Percentiles rank a stretch among this genome's conserved stretches.
Conservation (phyloP, 2,113 vertebrate species). For the Cyprinodon tularosa region DNA sequence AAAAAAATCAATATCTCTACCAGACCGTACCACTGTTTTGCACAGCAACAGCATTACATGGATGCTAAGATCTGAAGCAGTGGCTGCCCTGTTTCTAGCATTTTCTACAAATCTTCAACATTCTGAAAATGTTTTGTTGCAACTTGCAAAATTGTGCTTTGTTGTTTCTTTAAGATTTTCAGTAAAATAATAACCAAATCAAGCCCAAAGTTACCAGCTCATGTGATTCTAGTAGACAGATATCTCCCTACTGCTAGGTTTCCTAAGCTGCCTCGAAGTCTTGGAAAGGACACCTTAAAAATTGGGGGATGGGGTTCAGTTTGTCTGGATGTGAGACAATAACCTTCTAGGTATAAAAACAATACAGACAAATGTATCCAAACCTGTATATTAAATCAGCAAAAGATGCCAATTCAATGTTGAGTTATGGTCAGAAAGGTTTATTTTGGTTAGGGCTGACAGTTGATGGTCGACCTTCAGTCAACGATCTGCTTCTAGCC, state of each 20-base stretch:
- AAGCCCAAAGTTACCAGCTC: background rate
- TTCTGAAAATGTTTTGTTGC: background rate
- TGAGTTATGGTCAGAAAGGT: too few species aligned
- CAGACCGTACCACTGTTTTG: background rate
- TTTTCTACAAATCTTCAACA: background rate
- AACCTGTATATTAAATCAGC: too few species aligned
- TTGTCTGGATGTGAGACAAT: too few species aligned
- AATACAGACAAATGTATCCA: too few species aligned
- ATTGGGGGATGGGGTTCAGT: too few species aligned
- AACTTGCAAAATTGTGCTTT: background rate
- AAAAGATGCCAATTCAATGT: too few species aligned
- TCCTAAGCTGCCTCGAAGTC: background rate
- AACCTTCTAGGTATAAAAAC: too few species aligned
- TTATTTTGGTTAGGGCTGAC: too few species aligned
- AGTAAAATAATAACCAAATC: background rate
- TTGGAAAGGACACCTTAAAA: too few species aligned
- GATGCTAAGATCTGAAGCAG: background rate
- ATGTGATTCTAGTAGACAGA: background rate
- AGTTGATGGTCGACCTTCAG: too few species aligned
- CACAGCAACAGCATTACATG: constrained; percentile 1
- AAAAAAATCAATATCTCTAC: constrained; percentile 15
- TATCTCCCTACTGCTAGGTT: background rate
- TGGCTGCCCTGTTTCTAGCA: background rate
- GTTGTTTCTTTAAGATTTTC: background rate
- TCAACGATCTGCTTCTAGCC: too few species aligned